Evolutionary conservation across 2,797 vertebrate genomes (phyloP).

Genomic region (Gephyroberyx darwinii): DNA sequence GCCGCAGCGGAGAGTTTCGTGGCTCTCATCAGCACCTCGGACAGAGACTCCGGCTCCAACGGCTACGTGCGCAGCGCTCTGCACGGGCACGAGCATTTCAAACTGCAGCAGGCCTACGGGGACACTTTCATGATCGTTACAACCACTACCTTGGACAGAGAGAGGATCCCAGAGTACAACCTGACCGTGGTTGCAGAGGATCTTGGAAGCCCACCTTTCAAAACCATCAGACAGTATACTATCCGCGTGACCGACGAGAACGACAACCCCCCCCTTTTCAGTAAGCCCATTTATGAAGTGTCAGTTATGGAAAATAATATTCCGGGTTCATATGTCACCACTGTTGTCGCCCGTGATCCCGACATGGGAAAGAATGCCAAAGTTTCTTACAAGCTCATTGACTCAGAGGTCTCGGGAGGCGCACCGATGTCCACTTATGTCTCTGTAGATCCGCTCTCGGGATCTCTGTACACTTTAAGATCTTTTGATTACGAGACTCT

Average conservation of each 20-base stretch:
- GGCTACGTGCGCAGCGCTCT: constrained; percentile 81
- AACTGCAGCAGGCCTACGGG: constrained; percentile 83
- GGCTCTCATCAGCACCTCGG: constrained; percentile 85
- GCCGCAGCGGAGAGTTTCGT: constrained; percentile 83
- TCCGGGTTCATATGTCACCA: constrained; percentile 82
- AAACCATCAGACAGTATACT: constrained; percentile 81
- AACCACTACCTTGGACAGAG: constrained; percentile 77
- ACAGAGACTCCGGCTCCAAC: constrained; percentile 84
- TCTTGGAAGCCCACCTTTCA: constrained; percentile 79
- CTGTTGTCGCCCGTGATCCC: constrained; percentile 79
- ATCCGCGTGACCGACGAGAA: constrained; percentile 85
- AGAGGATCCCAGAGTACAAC: constrained; percentile 83
- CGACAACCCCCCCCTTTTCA: constrained; percentile 82
- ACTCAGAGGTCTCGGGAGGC: constrained; percentile 71
- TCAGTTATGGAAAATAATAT: constrained; percentile 83
- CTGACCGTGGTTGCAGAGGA: constrained; percentile 82
- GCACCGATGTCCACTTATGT: constrained; percentile 74
- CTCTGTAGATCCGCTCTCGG: constrained; percentile 73
- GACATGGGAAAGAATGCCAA: constrained; percentile 74
- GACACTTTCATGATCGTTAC: constrained; percentile 85
- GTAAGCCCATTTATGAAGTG: constrained; percentile 81
- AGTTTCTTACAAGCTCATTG: constrained; percentile 78
- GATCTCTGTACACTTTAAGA: constrained; percentile 70
- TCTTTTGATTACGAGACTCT: constrained; percentile 77
- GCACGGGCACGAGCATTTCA: constrained; percentile 84